Evolutionary conservation across 1,140 invertebrate genomes (phyloP), one percentile per base, ranked within the genome.

Genomic region (Calephelis virginiensis): DNA sequence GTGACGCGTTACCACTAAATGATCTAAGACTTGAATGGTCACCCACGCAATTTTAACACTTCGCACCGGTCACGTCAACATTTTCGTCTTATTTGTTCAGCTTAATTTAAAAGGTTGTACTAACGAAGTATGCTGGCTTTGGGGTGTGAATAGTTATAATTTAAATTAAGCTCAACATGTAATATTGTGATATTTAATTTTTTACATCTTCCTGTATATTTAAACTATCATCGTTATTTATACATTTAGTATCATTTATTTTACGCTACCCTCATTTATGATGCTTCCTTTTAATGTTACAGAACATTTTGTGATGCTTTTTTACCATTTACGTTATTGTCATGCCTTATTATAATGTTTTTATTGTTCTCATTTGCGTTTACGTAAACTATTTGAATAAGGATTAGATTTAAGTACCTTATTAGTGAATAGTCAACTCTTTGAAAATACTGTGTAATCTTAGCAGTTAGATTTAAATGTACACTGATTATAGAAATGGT

Each of bases 131-230:
- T 67, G 76, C 72, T 73, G 80, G 72, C 67, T 71, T 74, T 74
- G 73, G 80, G 79, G 77, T 53, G 37, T 64, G 43, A 62, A 46
- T 63, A 13, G 50, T 78, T 77, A 66, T 74, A 64, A 80, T 86
- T 91, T 89, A 85, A 91, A 91, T 91, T 90, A 88, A 91, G 90
- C 90, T 91, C 88, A 89, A 91, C 88, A 85, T 82, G 76, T 91
- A 89, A 85, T 88, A 84, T 85, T 92, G 91, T 91, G 90, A 92
- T 91, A 92, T 91, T 91, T 90, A 79, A 83, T 81, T 82, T 86
- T 81, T 82, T 78, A 82, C 77, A 76, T 80, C 87, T 87, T 85
- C 76, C 49, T 53, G 79, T 84, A 85, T 80, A 83, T 70, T 72
- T 80, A 74, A 80, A 76, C 64, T 82, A 75, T 73, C 74, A 76